Base-by-base conservation (phyloP, 2,113 vertebrate genomes). In the Ornithorhynchus anatinus region DNA sequence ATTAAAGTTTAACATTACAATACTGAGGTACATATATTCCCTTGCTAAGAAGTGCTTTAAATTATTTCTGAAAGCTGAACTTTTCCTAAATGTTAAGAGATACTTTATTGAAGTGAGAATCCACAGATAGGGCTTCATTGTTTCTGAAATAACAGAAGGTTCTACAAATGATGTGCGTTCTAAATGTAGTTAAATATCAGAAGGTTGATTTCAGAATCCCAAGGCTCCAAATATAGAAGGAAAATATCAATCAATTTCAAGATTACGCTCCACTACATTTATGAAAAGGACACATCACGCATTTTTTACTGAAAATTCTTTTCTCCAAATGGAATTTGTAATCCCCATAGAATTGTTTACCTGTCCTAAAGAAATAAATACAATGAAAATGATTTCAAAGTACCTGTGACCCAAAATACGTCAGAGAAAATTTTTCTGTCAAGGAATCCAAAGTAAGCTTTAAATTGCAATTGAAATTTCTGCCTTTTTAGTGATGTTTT, bases 161-260 rank as follows among this genome's bases (percentile, higher is more conserved):
- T 71, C 56, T 75, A 47, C n/a, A 75, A 52, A 35, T 38, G 47
- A 8, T 13, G 12, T 14, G 5, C 38, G 12, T 27, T 39, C 13
- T 72, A 31, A 75, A 75, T 59, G 43, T 51, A 62, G 25, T 50
- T 82, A 86, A 61, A 63, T 80, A 79, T 66, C 45, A 79, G 29
- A 69, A 53, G 1, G 12, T 29, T 69, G 32, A 75, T 53, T 73
- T 78, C 64, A 43, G 51, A 80, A 67, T 75, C 9, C n/a, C 58
- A 33, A 22, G 11, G 57, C 40, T 60, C 2, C 38, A 51, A 69
- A 43, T n/a, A 50, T 44, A 53, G 36, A 1, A 48, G 23, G 39
- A 72, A 62, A 72, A 59, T 5, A 32, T 15, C 2, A 15, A 15
- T 68, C 65, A 75, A 69, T 40, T 44, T 14, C 15, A 57, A 29